Base-by-base conservation (phyloP, 2,888 invertebrate species). In the Parthenolecanium corni region DNA sequence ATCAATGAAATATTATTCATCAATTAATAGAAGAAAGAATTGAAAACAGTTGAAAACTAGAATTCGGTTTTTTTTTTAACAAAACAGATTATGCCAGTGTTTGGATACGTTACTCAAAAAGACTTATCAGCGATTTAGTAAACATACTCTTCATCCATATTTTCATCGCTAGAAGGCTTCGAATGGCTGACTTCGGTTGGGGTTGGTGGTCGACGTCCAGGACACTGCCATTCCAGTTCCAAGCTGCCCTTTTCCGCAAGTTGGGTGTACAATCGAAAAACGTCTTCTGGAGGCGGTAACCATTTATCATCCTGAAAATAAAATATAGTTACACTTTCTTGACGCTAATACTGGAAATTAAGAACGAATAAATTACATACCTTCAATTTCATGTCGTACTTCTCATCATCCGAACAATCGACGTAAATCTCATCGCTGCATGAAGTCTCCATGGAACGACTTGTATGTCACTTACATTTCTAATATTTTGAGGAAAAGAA, bases 191-290 rank as follows among this genome's bases (percentile, higher is more conserved):
- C 68, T 51, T 69, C 69, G 18, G 73, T 72, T 3, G 74, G 71
- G 5, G 72, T 71, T 6, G 73, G 74, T 21, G 73, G 71, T 49
- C 74, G 68, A 25, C 74, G 68, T 2, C 75, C 75, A 9, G 74
- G 74, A 66, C 74, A 75, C 58, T 71, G 71, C 75, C 75, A 75
- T 51, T 73, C 71, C 36, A 75, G 64, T 44, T 72, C 71, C 47
- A 74, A 66, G 14, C 69, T 69, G 63, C 68, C 66, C 20, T 65
- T 65, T 51, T 71, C 71, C 23, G 72, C 71, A 9, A 76, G 64
- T 51, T 70, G 68, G 53, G 73, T 73, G 68, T 74, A 75, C 52
- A 76, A 66, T 20, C 68, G 62, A 5, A 70, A 65, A 44, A 74
- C 72, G 38, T 71, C 72, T 23, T 70, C 69, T 3, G 72, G 67